Percentiles rank a stretch among this genome's conserved stretches.
These are phyloP conservation scores for Cancer borealis DNA, from an alignment of 2,888 invertebrate species.

Conservation along the genomic window DNA sequence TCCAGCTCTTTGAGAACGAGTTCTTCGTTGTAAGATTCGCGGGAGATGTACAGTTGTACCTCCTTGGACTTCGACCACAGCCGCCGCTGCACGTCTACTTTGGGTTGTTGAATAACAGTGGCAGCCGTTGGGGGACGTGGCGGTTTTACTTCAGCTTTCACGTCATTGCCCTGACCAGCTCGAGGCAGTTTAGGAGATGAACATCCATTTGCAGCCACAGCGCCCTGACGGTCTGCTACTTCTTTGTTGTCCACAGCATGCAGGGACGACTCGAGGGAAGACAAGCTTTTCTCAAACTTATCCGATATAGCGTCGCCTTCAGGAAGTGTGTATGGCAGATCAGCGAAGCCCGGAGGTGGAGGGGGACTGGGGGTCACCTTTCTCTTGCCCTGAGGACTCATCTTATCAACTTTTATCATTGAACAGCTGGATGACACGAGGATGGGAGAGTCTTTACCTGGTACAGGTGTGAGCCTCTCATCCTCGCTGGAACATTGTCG, in stretches of 20 bases:
- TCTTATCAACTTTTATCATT: background rate
- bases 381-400: conserved; percentile 36
- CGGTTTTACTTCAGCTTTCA: conserved; percentile 65
- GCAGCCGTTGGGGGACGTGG: conserved; percentile 62
- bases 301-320: conserved; percentile 22
- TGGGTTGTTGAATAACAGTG: conserved; percentile 58
- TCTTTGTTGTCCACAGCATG: background rate
- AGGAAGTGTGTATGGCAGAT: background rate
- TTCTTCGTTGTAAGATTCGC: conserved; percentile 76
- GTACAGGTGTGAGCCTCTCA: conserved; percentile 38
- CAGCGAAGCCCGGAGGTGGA: background rate
- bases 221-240: background rate
- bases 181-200: background rate
- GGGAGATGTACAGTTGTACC: conserved; percentile 73
- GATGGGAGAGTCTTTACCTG: conserved; percentile 30
- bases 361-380: conserved; percentile 27
- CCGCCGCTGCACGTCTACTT: conserved; percentile 67
- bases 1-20: conserved; percentile 72
- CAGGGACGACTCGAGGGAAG: background rate
- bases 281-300: background rate
- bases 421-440: background rate
- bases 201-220: background rate
- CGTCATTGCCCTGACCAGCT: conserved; percentile 39
- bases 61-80: conserved; percentile 69
- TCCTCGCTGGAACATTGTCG: conserved; percentile 64